Percentiles rank a stretch among this genome's conserved stretches.
Conservation (phyloP, 1,140 invertebrate genomes). For the Spodoptera frugiperda region DNA sequence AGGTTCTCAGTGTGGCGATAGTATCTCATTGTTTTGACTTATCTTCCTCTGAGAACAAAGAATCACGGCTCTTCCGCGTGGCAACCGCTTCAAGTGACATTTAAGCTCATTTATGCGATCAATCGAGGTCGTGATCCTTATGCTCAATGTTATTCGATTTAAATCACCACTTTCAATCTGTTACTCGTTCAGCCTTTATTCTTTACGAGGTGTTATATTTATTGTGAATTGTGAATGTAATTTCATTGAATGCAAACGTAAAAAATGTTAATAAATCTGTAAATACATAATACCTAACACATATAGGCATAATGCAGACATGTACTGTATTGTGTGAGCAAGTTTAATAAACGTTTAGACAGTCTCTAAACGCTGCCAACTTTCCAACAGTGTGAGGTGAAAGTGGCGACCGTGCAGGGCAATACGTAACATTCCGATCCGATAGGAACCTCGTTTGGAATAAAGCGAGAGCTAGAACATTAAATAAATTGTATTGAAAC, state of each 20-base stretch:
- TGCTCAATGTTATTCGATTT: constrained; percentile 57
- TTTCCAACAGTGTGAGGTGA: constrained; percentile 78
- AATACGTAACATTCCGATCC: constrained; percentile 69
- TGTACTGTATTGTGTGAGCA: constrained; percentile 26
- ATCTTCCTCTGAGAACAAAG: constrained; percentile 68
- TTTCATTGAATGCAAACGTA: too few relatives aligned
- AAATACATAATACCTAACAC: background rate
- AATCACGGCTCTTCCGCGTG: constrained; percentile 71
- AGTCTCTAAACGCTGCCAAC: constrained; percentile 76
- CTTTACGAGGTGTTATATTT: background rate
- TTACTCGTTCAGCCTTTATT: constrained; percentile 1
- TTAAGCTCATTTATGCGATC: constrained; percentile 82
- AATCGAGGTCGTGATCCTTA: constrained; percentile 72
- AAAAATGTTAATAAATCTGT: too few relatives aligned
- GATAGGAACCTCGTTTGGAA: constrained; percentile 65
- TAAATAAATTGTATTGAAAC: constrained; percentile 37
- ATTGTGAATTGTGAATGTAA: too few relatives aligned
- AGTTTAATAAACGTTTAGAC: constrained; percentile 62
- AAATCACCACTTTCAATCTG: constrained; percentile 55
- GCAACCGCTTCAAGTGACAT: constrained; percentile 81
- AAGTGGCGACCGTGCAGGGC: constrained; percentile 75
- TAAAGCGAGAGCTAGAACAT: constrained; percentile 52
- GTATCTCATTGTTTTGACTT: constrained; percentile 70
- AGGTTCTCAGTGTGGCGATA: constrained; percentile 63
- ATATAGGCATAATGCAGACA: background rate